Base-by-base conservation (phyloP, 92 coral and sea anemone genomes). In the Zoanthus sansibaricus region DNA sequence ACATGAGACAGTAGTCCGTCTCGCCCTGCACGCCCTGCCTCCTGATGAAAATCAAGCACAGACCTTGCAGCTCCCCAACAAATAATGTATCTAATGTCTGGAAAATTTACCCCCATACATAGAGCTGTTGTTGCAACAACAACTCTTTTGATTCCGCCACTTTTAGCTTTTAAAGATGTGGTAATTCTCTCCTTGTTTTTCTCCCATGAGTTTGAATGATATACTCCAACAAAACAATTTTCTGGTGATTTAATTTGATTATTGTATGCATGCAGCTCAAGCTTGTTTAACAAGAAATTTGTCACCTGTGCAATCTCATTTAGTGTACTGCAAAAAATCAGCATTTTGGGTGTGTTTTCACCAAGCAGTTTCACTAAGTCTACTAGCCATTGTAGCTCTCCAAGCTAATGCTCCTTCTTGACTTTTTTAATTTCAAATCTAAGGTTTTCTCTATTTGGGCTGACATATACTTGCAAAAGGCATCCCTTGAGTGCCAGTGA, bases 371-470 rank as follows among this genome's bases (percentile, higher is more conserved):
- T 25, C 25, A 25, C 25, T 25, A 25, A 25, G 25, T 25, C 25
- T 25, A 25, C 79, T n/a, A 75, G 52, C 79, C 79, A 75, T 10
- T 75, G 79, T 6, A 75, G 25, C 79, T 75, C 56, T n/a, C 10
- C 79, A 12, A 75, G 31, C 48, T 75, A 55, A 4, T 33, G 25
- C 61, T 33, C 12, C 21, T 75, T 75, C 45, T 25, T 75, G 30
- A 33, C 79, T 21, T 74, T 75, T 33, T 75, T 46, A 7, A 37
- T 37, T 75, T 51, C 32, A 37, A 33, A 75, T 75, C 55, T 42
- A 11, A 33, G 54, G 10, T 75, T 75, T 33, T n/a, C 48, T 52
- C 79, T n/a, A 31, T 75, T 75, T 45, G 79, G 61, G 61, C 79
- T 75, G 55, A 25, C 25, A 25, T 25, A 25, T 25, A 25, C 25